phyloP scores from a whole-genome alignment of 1,140 invertebrate species.

The Lamellibrachia luymesi region DNA sequence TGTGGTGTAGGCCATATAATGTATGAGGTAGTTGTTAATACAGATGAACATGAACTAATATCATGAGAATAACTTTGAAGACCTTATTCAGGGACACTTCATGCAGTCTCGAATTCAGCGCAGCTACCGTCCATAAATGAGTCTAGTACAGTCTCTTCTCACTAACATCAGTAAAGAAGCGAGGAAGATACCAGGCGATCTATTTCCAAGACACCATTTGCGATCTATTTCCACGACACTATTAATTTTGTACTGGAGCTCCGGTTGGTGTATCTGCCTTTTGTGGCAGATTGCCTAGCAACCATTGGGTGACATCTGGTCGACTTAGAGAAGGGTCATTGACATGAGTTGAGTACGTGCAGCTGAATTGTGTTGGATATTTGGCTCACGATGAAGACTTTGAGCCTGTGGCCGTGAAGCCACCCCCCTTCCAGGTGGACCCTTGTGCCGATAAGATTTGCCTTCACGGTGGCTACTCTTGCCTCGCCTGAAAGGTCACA shows the following conservation, averaged over 20 bases:
- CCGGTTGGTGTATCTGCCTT: neutral
- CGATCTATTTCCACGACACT: neutral
- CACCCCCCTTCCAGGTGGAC: neutral
- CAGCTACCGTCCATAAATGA: neutral
- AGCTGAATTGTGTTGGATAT: neutral
- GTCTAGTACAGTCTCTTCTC: neutral
- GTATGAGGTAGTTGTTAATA: too few species aligned
- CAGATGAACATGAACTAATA: too few species aligned
- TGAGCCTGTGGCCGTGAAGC: neutral
- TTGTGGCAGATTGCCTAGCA: neutral
- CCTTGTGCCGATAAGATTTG: neutral
- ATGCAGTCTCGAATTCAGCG: neutral
- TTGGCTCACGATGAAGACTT: neutral
- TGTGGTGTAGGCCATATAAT: too few species aligned
- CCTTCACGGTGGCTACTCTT: neutral
- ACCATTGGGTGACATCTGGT: neutral
- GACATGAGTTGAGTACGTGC: neutral
- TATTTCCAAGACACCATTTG: neutral
- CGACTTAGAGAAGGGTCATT: neutral
- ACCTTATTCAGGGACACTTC: neutral
- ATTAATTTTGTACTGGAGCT: neutral
- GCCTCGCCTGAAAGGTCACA: neutral
- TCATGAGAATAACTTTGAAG: neutral
- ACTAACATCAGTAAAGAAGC: neutral
- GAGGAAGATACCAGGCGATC: neutral